Evolutionary conservation across 2,888 invertebrate genomes (phyloP).

Genomic region (Chrysolina oricalcia): DNA sequence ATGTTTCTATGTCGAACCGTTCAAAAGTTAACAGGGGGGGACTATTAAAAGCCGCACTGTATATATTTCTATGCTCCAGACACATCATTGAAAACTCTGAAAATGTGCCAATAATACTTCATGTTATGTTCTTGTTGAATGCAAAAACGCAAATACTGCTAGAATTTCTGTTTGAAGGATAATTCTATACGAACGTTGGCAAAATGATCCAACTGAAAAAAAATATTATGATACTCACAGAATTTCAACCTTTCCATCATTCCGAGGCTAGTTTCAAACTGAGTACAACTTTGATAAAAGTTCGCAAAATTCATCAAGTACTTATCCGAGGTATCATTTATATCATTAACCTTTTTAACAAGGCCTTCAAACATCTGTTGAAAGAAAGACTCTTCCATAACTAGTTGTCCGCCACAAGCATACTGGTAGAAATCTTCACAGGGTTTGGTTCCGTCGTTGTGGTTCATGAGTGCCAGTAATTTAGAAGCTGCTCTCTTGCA

Average conservation of each 20-base stretch:
- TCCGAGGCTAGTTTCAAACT: constrained; percentile 21
- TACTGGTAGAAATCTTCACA: constrained; percentile 40
- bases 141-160: no score
- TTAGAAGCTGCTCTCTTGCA: constrained; percentile 37
- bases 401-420: constrained; percentile 30
- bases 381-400: constrained; percentile 23
- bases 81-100: no score
- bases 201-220: no score
- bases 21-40: no score
- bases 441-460: constrained; percentile 17
- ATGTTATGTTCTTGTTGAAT: no score
- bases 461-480: constrained; percentile 38
- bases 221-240: constrained; percentile 24
- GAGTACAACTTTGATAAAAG: constrained; percentile 35
- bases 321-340: neutral
- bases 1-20: no score
- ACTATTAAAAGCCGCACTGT: no score
- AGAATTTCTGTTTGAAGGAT: no score
- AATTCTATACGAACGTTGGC: no score
- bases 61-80: no score
- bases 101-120: no score
- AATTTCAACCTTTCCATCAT: constrained; percentile 21
- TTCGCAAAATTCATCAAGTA: constrained; percentile 28
- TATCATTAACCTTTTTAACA: constrained; percentile 4
- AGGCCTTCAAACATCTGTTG: constrained; percentile 24